Evolutionary conservation across 92 coral and sea anemone species (phyloP).

Genomic region (Zoanthus sociatus): DNA sequence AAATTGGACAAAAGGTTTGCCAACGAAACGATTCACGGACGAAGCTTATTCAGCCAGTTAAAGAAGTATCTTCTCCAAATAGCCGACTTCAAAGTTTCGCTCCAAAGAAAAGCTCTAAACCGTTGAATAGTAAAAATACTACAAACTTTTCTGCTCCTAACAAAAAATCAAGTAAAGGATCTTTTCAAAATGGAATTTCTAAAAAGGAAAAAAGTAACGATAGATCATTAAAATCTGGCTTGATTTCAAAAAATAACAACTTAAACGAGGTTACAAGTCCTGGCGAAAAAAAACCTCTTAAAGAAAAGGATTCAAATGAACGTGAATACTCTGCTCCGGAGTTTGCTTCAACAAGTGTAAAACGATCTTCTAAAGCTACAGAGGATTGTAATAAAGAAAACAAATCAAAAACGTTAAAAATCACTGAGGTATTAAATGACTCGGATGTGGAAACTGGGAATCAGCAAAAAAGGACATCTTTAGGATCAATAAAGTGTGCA

Average conservation of each 20-base stretch:
- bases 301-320: neutral
- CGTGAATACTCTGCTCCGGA: slow-evolving; percentile 7
- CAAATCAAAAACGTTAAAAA: neutral
- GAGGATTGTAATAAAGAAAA: slow-evolving; percentile 34
- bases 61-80: neutral
- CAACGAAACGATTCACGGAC: neutral
- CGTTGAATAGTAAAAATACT: neutral
- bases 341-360: slow-evolving; percentile 8
- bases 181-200: neutral
- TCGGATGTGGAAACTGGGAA: neutral
- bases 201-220: neutral
- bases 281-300: neutral
- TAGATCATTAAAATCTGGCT: neutral
- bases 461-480: neutral
- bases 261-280: neutral
- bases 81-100: neutral
- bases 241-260: neutral
- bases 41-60: neutral
- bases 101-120: neutral
- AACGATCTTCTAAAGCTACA: slow-evolving; percentile 4
- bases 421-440: neutral
- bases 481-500: neutral
- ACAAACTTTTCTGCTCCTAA: neutral
- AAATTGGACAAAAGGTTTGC: neutral
- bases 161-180: neutral